Conservation (phyloP, 2,888 invertebrate species). For the Microplitis manilae region DNA sequence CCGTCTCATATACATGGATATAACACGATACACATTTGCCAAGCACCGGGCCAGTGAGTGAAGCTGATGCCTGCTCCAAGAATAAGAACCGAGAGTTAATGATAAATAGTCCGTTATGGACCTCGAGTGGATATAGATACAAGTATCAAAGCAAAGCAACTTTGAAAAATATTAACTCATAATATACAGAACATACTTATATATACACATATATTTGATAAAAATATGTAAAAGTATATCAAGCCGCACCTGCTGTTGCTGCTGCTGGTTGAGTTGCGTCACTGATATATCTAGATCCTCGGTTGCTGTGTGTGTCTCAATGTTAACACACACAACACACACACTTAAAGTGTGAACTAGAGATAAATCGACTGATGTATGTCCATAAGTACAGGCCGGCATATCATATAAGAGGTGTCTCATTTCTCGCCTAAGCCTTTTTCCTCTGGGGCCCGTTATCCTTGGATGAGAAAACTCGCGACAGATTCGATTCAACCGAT, state of each 20-base stretch:
- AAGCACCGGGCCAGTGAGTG: background rate
- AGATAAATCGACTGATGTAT: conserved; percentile 30
- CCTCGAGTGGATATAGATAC: conserved; percentile 6
- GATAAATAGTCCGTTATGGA: conserved; percentile 34
- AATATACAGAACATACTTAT: background rate
- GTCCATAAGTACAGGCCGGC: conserved; percentile 14
- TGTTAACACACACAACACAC: too few species aligned
- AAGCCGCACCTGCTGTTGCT: conserved; percentile 32
- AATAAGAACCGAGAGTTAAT: background rate
- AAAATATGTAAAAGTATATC: conserved; percentile 2
- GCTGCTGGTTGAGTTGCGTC: conserved; percentile 25
- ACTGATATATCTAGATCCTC: background rate
- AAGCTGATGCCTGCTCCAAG: background rate
- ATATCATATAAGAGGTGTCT: conserved; percentile 25
- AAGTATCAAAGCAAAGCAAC: background rate
- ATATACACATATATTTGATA: background rate
- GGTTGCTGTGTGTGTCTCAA: background rate
- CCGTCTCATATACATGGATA: background rate
- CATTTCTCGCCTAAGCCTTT: conserved; percentile 21
- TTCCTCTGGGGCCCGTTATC: conserved; percentile 33
- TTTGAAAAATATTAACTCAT: background rate
- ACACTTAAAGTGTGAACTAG: conserved; percentile 21
- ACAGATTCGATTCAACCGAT: conserved; percentile 35
- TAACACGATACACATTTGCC: conserved; percentile 7
- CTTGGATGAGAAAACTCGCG: conserved; percentile 31